Percentiles rank a stretch among this genome's conserved stretches.
Evolutionary conservation across 2,888 invertebrate genomes (phyloP).

Genomic region (Thelaira solivaga): DNA sequence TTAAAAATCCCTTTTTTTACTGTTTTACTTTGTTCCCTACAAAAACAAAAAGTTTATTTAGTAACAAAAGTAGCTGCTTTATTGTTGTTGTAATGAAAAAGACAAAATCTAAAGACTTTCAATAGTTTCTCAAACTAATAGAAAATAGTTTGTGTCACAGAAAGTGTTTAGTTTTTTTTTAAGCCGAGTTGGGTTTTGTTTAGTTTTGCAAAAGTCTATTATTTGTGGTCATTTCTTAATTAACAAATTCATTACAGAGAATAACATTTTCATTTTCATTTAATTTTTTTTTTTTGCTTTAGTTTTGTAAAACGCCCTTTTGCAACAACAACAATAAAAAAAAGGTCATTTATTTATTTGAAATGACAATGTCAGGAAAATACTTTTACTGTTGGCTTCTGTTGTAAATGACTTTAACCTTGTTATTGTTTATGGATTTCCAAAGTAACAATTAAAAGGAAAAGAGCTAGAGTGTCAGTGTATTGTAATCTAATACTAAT

Average conservation of each 20-base stretch:
- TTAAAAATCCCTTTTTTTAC: constrained; percentile 35
- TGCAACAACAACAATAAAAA: too few relatives aligned
- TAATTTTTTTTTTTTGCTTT: too few relatives aligned
- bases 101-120: constrained; percentile 18
- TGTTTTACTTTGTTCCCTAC: not conserved
- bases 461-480: not conserved
- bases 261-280: constrained; percentile 9
- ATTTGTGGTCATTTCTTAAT: constrained; percentile 47
- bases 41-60: constrained; percentile 51
- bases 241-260: constrained; percentile 52
- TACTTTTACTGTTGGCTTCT: not conserved
- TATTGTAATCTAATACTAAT: constrained; percentile 54
- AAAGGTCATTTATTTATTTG: constrained; percentile 36
- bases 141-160: too few relatives aligned
- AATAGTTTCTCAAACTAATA: constrained; percentile 43
- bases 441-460: not conserved
- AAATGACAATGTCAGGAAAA: constrained; percentile 22
- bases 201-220: constrained; percentile 23
- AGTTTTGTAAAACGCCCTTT: not conserved
- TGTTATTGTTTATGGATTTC: constrained; percentile 13
- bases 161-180: too few relatives aligned
- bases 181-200: not conserved
- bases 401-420: constrained; percentile 33
- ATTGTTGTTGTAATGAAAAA: too few relatives aligned
- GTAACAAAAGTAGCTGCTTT: too few relatives aligned